Evolutionary conservation across 2,797 vertebrate genomes (phyloP).

Genomic region (Helicolenus hilgendorfi): DNA sequence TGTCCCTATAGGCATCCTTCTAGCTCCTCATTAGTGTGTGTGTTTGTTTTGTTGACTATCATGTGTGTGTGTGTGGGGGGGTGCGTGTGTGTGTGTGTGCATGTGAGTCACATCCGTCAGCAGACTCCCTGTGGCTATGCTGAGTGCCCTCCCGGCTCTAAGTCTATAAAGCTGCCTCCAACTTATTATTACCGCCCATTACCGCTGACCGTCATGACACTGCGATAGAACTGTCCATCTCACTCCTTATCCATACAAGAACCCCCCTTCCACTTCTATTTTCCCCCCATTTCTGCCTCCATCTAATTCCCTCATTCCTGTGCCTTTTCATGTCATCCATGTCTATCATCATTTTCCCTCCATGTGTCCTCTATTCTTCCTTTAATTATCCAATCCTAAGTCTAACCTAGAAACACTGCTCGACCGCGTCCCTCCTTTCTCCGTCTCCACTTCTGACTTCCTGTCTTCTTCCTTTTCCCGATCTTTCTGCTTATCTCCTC

Average conservation of each 20-base stretch:
- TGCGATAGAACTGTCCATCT: conserved; percentile 66
- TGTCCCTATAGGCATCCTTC: conserved; percentile 39
- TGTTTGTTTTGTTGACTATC: conserved; percentile 43
- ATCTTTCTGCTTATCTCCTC: neutral
- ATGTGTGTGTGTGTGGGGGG: conserved; percentile 25
- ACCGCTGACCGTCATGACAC: conserved; percentile 66
- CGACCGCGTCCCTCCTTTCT: neutral
- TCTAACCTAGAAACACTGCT: conserved; percentile 58
- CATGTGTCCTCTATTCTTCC: conserved; percentile 46
- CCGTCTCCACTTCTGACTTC: neutral
- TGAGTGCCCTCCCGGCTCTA: conserved; percentile 68
- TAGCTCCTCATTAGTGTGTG: conserved; percentile 66
- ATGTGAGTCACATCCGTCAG: conserved; percentile 55
- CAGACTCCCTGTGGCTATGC: conserved; percentile 65
- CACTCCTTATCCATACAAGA: conserved; percentile 2
- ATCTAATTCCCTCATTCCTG: conserved; percentile 7
- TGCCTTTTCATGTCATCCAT: conserved; percentile 39
- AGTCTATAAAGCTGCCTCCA: conserved; percentile 73
- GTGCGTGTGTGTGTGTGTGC: conserved; percentile 3
- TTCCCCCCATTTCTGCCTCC: neutral
- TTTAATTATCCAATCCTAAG: conserved; percentile 53
- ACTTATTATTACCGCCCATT: conserved; percentile 77
- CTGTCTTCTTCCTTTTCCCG: conserved; percentile 1
- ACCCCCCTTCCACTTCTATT: neutral
- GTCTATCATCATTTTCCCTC: conserved; percentile 40